Evolutionary conservation across 1,140 invertebrate genomes (phyloP), one percentile per base, ranked within the genome.

Genomic region (Drosophila paulistorum): DNA sequence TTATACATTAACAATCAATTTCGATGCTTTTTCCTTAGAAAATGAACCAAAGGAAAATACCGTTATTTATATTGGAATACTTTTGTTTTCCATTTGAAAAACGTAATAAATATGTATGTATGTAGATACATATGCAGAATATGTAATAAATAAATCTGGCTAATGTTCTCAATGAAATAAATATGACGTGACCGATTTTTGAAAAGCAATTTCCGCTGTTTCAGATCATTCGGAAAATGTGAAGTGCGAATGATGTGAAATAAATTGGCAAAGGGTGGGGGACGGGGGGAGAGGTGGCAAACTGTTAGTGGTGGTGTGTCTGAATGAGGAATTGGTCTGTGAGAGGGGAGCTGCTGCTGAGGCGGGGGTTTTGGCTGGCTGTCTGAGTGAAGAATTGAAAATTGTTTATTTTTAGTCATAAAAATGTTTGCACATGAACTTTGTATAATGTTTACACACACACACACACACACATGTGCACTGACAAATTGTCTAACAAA

Each of bases 121-220:
- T 23, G 3, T 51, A 0, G 2, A 48, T 48, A 20, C 20, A 17
- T 20, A 11, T 51, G 17, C 23, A 23, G 45, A 51, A 51, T 51
- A 51, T 51, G 45, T 51, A 51, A 51, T 51, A 51, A 51, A 66
- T 65, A 84, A 84, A 78, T 84, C 70, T 81, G 74, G 77, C 74
- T 87, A 87, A 89, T 89, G 77, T 87, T 84, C 74, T 77, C 55
- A 80, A 89, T 84, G 79, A 85, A 79, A 85, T 81, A 87, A 86
- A 77, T 79, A 87, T 86, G 84, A 89, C 79, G 83, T 69, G 82
- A 68, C 68, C 68, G 74, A 77, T 79, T 68, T 59, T 76, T 58
- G 83, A 87, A 82, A 87, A 75, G 61, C 66, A 66, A 79, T 86
- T 87, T 86, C 83, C 82, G 83, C 68, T 58, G 48, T 51, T 51